A percentile compares a stretch with the other conserved stretches of the same genome.
These are phyloP conservation scores for Amblyteles armatorius DNA, from an alignment of 2,888 invertebrate genomes.

Conservation along the genomic window DNA sequence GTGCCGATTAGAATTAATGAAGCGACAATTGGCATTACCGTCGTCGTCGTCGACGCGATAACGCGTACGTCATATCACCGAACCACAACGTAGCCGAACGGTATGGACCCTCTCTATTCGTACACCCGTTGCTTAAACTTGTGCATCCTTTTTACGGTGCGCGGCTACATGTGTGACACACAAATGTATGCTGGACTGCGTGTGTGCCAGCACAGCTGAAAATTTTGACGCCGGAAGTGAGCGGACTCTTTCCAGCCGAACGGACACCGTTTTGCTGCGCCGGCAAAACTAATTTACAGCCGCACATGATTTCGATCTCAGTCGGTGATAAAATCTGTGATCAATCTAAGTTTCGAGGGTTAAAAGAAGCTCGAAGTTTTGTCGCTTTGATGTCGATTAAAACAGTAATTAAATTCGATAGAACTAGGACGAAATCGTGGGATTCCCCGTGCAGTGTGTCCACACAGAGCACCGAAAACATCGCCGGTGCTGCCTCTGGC, in stretches of 20 bases:
- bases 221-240: neutral
- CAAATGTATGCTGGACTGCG: neutral
- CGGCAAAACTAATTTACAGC: neutral
- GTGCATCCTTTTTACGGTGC: conserved; percentile 73
- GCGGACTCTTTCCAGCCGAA: neutral
- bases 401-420: too few relatives aligned
- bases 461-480: neutral
- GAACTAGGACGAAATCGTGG: neutral
- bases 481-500: neutral
- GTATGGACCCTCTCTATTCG: conserved; percentile 70
- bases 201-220: neutral
- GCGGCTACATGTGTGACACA: neutral
- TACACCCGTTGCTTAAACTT: conserved; percentile 63
- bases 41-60: conserved; percentile 45
- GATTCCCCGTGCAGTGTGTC: neutral
- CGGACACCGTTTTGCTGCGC: neutral
- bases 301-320: neutral
- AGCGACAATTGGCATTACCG: conserved; percentile 78
- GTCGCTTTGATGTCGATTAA: neutral
- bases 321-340: too few relatives aligned
- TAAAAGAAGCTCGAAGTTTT: neutral
- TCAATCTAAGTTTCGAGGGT: too few relatives aligned
- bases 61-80: conserved; percentile 29
- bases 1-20: conserved; percentile 78
- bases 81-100: conserved; percentile 51